phyloP scores from a whole-genome alignment of 2,113 vertebrate species.

The Caloenas nicobarica region DNA sequence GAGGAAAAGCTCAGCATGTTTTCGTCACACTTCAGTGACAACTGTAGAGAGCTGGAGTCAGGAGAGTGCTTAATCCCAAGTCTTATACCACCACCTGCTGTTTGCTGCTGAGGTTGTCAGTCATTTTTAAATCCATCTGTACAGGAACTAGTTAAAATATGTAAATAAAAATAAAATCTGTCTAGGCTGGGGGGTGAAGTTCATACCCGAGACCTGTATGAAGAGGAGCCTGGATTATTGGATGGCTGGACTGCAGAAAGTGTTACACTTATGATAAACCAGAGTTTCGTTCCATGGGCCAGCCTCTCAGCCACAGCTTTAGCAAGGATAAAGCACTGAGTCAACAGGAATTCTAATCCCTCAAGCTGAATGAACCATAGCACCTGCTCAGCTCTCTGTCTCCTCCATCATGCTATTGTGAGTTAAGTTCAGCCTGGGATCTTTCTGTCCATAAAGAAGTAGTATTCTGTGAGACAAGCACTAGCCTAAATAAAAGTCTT shows the following conservation, averaged over 20 bases:
- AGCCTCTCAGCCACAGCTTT: neutral
- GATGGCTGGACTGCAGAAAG: neutral
- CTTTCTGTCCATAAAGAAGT: neutral
- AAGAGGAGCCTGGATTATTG: neutral
- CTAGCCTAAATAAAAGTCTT: neutral
- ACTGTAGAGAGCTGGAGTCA: too few species aligned
- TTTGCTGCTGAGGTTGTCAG: neutral
- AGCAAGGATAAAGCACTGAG: neutral
- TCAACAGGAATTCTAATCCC: neutral
- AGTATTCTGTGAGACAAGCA: neutral
- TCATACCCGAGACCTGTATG: neutral
- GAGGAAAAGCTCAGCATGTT: neutral
- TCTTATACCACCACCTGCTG: conserved; percentile 76
- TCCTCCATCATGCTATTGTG: neutral
- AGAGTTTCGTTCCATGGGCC: neutral
- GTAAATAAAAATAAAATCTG: neutral
- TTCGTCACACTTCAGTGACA: neutral
- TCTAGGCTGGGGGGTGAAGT: rapidly evolving
- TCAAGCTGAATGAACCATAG: neutral
- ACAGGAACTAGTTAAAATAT: neutral
- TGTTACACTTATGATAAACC: neutral
- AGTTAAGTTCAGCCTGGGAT: neutral
- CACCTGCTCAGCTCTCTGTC: neutral
- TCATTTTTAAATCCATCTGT: neutral
- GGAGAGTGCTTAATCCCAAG: neutral